Evolutionary conservation across 1,140 invertebrate species (phyloP).

Genomic region (Drosophila virilis): DNA sequence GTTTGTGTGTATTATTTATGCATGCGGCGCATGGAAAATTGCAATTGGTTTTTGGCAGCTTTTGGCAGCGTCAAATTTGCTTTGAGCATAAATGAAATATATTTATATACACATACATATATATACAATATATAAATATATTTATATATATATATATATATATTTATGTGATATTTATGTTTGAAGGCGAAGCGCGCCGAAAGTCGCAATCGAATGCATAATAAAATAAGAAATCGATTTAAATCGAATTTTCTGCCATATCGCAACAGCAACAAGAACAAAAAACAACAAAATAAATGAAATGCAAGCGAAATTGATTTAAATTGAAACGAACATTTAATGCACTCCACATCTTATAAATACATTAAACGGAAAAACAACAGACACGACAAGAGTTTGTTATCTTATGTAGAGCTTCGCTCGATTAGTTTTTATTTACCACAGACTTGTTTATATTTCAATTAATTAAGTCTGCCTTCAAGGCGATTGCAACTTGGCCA

Average conservation of each 20-base stretch:
- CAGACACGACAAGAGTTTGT: neutral
- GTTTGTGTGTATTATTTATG: slow-evolving; percentile 67
- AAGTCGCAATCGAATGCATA: slow-evolving; percentile 56
- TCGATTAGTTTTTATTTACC: too few relatives aligned
- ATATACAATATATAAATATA: neutral
- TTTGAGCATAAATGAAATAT: slow-evolving; percentile 59
- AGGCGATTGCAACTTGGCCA: too few relatives aligned
- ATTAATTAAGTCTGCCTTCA: too few relatives aligned
- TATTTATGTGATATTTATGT: slow-evolving; percentile 18
- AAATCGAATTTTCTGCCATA: slow-evolving; percentile 34
- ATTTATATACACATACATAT: slow-evolving; percentile 29
- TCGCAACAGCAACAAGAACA: slow-evolving; percentile 3
- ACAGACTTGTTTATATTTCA: too few relatives aligned
- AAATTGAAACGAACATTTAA: slow-evolving; percentile 19
- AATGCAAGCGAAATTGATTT: slow-evolving; percentile 21
- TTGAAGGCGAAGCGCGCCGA: slow-evolving; percentile 18
- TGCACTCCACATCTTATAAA: neutral
- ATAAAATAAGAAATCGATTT: slow-evolving; percentile 52
- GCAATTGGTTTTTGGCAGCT: slow-evolving; percentile 74
- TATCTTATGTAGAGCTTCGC: neutral
- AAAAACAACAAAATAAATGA: neutral
- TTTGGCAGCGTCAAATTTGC: slow-evolving; percentile 54
- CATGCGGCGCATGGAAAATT: slow-evolving; percentile 78
- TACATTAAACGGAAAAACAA: neutral
- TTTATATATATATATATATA: slow-evolving; percentile 8